Conservation (phyloP, 2,888 invertebrate species). For the Aphodius granarius region DNA sequence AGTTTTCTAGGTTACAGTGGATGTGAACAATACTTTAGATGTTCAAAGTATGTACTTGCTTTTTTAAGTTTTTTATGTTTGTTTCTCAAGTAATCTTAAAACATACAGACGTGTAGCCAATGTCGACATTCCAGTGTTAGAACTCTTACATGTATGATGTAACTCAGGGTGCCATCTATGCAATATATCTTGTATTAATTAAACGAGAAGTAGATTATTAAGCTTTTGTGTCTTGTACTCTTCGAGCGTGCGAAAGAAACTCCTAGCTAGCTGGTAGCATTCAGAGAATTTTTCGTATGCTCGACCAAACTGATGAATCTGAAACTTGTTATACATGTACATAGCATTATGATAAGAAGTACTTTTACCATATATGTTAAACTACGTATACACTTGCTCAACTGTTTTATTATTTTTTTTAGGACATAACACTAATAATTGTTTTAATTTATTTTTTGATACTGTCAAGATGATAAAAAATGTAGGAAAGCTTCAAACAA, state of each 20-base stretch:
- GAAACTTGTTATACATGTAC: constrained; percentile 24
- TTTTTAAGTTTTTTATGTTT: constrained; percentile 10
- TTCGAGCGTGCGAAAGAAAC: constrained; percentile 26
- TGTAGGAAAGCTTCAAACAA: constrained; percentile 47
- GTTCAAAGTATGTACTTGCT: too few relatives aligned
- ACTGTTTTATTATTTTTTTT: constrained; percentile 38
- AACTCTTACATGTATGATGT: constrained; percentile 33
- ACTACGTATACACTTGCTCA: constrained; percentile 52
- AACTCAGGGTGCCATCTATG: constrained; percentile 57
- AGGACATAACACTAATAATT: constrained; percentile 32
- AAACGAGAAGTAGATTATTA: constrained; percentile 18
- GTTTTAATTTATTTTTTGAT: constrained; percentile 39
- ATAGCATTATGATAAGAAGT: constrained; percentile 24
- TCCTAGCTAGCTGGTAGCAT: not conserved
- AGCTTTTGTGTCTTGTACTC: constrained; percentile 15
- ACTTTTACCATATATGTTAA: constrained; percentile 21
- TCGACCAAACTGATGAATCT: constrained; percentile 21
- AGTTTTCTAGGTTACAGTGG: not conserved
- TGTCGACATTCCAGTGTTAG: constrained; percentile 47
- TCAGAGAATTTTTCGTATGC: constrained; percentile 19
- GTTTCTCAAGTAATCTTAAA: constrained; percentile 10
- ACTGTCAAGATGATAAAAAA: constrained; percentile 35
- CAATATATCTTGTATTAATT: constrained; percentile 38
- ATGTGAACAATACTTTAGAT: too few relatives aligned
- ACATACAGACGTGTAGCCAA: not conserved